Percentiles rank a stretch among this genome's conserved stretches.
These are phyloP conservation scores for Euclidia mi DNA, from an alignment of 2,888 invertebrate species.

Conservation along the genomic window DNA sequence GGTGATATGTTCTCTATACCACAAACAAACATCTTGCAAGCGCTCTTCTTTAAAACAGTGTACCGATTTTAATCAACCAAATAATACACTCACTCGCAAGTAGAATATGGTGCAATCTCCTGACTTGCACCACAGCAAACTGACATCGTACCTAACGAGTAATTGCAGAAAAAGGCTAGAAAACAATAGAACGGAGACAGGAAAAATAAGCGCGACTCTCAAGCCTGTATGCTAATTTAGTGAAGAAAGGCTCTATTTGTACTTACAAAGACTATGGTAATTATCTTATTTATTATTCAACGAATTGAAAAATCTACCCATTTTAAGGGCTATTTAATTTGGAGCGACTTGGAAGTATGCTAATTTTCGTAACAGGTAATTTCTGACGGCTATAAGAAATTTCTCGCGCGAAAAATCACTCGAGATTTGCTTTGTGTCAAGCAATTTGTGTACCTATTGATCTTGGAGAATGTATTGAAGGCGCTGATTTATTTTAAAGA, in stretches of 20 bases:
- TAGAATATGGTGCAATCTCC: not conserved
- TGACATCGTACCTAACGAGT: conserved; percentile 32
- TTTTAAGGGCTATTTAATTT: conserved; percentile 34
- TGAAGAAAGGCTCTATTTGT: conserved; percentile 42
- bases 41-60: too few relatives aligned
- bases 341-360: conserved; percentile 16
- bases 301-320: conserved; percentile 43
- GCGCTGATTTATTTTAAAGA: too few relatives aligned
- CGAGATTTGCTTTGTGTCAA: not conserved
- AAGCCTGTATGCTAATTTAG: conserved; percentile 57
- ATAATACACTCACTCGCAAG: too few relatives aligned
- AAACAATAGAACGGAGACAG: conserved; percentile 31
- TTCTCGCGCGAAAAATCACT: not conserved
- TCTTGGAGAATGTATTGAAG: too few relatives aligned
- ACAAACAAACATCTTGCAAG: too few relatives aligned
- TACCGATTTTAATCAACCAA: too few relatives aligned
- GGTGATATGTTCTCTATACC: too few relatives aligned
- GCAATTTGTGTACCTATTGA: too few relatives aligned
- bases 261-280: conserved; percentile 59
- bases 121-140: conserved; percentile 20
- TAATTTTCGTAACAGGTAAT: conserved; percentile 26
- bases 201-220: conserved; percentile 32
- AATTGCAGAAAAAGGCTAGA: conserved; percentile 38
- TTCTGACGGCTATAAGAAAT: not conserved
- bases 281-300: conserved; percentile 51